Percentiles rank a stretch among this genome's conserved stretches.
Evolutionary conservation across 2,888 invertebrate species (phyloP).

Genomic region (Epicampocera succincta): DNA sequence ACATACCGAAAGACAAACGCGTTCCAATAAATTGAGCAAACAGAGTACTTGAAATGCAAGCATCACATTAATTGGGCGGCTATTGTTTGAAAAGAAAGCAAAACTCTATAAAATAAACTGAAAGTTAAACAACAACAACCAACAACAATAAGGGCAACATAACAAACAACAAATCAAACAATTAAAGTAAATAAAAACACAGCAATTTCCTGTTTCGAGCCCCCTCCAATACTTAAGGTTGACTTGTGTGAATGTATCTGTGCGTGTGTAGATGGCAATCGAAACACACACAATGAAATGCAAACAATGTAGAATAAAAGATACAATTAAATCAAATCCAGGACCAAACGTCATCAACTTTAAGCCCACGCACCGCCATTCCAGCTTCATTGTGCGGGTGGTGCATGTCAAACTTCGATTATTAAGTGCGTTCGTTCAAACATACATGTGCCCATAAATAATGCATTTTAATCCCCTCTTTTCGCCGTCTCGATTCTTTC

Average conservation of each 20-base stretch:
- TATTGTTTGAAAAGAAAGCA: background rate
- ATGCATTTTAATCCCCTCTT: conserved; percentile 58
- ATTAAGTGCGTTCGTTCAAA: conserved; percentile 47
- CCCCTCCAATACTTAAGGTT: background rate
- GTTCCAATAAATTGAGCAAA: no score
- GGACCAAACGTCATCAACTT: background rate
- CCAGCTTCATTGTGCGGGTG: background rate
- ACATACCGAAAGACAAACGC: no score
- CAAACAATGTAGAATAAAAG: background rate
- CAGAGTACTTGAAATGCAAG: background rate
- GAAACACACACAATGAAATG: background rate
- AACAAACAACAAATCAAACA: conserved; percentile 44
- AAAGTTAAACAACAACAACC: conserved; percentile 56
- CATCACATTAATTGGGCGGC: conserved; percentile 4
- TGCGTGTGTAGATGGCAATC: background rate
- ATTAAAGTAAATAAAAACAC: conserved; percentile 44
- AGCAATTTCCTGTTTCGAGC: conserved; percentile 33
- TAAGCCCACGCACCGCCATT: background rate
- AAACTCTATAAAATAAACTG: conserved; percentile 23
- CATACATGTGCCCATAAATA: conserved; percentile 45
- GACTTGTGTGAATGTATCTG: no score
- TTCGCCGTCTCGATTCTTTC: conserved; percentile 24
- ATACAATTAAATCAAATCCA: conserved; percentile 42
- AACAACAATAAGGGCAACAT: no score
- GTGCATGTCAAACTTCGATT: conserved; percentile 22